Base-by-base conservation (phyloP, 2,888 invertebrate species). In the Argyresthia goedartella region DNA sequence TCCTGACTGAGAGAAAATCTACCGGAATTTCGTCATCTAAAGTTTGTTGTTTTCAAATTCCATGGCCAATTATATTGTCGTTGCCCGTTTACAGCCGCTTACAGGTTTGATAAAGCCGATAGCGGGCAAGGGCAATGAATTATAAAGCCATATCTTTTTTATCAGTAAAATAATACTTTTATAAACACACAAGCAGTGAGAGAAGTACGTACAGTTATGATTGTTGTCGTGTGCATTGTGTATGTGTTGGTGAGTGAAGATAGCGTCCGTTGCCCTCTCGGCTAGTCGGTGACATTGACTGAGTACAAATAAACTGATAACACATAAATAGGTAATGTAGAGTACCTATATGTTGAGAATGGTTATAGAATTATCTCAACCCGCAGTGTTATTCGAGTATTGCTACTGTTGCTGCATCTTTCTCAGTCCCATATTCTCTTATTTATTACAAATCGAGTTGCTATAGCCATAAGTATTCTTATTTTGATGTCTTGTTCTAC, bases 231-330 rank as follows among this genome's bases (percentile, higher is more conserved):
- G 61, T 67, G 65, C 57, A 59, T 65, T 58, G 62, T 65, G 61
- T 70, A 63, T 69, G 60, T 69, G 67, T 49, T 33, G 70, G 66
- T 75, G 65, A 64, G 65, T 71, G 65, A 66, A 77, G 81, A 84
- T 69, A 63, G 73, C 78, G 86, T 77, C 69, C 85, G 77, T 84
- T 85, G 85, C 81, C 81, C 86, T 76, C 74, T 65, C 73, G 63
- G 67, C 78, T 76, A 81, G 80, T 82, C 81, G 73, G 81, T 85
- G 86, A 86, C 86, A 86, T 86, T 86, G 86, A 85, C 72, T 67
- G 67, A 74, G 73, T 72, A 77, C 79, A 82, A 84, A 85, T 76
- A 80, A 59, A 71, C 67, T 73, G 84, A 82, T 85, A 85, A 81
- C 25, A 68, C 64, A 67, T 65, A 75, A 73, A 76, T 74, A 76